Percentiles rank a stretch among this genome's conserved stretches.
phyloP scores from a whole-genome alignment of 2,797 vertebrate species.

The Mormyrus proboscirostris region DNA sequence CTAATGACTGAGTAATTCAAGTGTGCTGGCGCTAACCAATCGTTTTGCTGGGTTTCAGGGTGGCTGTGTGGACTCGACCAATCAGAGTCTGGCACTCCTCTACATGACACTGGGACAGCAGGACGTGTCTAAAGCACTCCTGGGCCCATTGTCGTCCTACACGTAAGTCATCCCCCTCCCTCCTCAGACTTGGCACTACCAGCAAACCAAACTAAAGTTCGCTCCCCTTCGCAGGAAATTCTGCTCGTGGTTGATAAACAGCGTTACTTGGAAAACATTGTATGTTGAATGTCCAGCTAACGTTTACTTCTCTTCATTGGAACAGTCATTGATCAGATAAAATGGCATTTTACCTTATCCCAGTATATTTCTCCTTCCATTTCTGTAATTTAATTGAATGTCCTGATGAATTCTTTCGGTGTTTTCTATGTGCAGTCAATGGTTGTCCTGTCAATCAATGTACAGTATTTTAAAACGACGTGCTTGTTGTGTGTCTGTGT shows the following conservation, averaged over 20 bases:
- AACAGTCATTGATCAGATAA: neutral
- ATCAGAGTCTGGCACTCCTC: conserved; percentile 85
- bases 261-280: conserved; percentile 20
- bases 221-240: conserved; percentile 12
- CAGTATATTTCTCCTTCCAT: neutral
- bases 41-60: conserved; percentile 67
- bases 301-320: conserved; percentile 10
- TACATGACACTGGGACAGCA: conserved; percentile 95
- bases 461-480: neutral
- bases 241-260: conserved; percentile 22
- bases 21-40: neutral
- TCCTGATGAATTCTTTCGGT: neutral
- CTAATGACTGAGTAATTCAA: neutral
- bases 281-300: conserved; percentile 4
- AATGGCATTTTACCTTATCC: neutral
- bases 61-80: conserved; percentile 90
- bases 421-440: neutral
- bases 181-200: conserved; percentile 28
- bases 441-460: neutral
- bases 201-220: conserved; percentile 42
- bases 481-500: neutral
- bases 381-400: neutral
- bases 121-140: conserved; percentile 90
- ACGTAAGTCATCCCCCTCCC: conserved; percentile 65
- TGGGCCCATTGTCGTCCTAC: conserved; percentile 90